Percentiles rank a stretch among this genome's conserved stretches.
phyloP scores from a whole-genome alignment of 2,113 vertebrate species.

The Gila orcuttii region DNA sequence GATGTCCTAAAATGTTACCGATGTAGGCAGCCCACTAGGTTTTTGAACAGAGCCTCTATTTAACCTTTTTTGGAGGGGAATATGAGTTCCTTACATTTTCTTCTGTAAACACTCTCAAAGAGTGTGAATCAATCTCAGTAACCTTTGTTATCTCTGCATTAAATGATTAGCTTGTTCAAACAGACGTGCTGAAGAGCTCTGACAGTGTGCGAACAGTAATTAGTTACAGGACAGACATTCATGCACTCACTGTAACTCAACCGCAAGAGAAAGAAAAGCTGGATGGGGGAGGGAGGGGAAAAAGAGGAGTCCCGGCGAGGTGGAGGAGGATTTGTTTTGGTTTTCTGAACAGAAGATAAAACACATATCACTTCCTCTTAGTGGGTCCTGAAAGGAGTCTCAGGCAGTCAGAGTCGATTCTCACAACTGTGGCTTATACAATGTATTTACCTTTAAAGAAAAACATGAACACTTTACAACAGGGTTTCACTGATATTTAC shows the following conservation, averaged over 20 bases:
- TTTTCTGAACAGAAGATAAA: conserved; percentile 57
- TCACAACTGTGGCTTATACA: conserved; percentile 37
- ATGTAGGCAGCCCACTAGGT: not conserved
- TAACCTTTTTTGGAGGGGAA: not conserved
- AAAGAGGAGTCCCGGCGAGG: not conserved
- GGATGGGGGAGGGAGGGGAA: not conserved
- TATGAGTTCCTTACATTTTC: conserved; percentile 3
- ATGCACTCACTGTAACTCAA: conserved; percentile 36
- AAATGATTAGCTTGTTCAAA: conserved; percentile 45
- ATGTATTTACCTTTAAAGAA: conserved; percentile 62
- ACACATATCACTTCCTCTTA: conserved; percentile 58
- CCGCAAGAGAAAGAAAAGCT: conserved; percentile 30
- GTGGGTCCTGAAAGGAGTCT: conserved; percentile 47
- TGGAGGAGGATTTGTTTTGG: conserved; percentile 55
- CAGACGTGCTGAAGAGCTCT: conserved; percentile 46
- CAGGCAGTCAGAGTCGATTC: conserved; percentile 48
- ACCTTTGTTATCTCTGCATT: conserved; percentile 41
- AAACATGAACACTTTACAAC: conserved; percentile 61
- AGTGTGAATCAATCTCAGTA: conserved; percentile 10
- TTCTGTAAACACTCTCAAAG: conserved; percentile 29
- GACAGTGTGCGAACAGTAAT: conserved; percentile 55
- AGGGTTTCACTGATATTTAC: conserved; percentile 65
- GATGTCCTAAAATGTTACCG: not conserved
- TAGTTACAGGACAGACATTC: conserved; percentile 50
- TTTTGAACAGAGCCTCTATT: not conserved